Evolutionary conservation across 2,888 invertebrate genomes (phyloP).

Genomic region (Phalangium opilio): DNA sequence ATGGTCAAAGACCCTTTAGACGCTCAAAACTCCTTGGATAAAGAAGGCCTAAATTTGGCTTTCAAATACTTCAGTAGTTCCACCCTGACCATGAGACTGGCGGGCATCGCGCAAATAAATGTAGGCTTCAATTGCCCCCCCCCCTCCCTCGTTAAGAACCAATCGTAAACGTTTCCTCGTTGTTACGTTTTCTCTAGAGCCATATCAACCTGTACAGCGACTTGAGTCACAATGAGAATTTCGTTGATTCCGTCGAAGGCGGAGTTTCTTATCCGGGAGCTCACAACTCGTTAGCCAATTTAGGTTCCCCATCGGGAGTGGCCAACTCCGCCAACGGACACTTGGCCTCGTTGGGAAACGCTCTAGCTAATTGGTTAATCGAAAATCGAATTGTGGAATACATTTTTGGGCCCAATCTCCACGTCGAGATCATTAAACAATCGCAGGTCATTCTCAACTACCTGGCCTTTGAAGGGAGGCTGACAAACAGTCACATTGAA

Average conservation of each 20-base stretch:
- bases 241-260: conserved; percentile 63
- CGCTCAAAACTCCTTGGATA: conserved; percentile 31
- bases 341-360: conserved; percentile 44
- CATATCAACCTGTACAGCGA: conserved; percentile 84
- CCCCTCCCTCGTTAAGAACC: conserved; percentile 14
- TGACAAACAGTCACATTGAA: conserved; percentile 78
- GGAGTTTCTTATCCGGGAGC: neutral
- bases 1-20: conserved; percentile 83
- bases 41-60: conserved; percentile 74
- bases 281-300: neutral
- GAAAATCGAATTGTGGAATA: conserved; percentile 80
- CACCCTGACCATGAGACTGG: conserved; percentile 79
- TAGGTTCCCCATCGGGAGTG: conserved; percentile 1
- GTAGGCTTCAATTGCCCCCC: conserved; percentile 39
- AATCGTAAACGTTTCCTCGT: neutral
- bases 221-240: conserved; percentile 70
- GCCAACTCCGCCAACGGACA: neutral
- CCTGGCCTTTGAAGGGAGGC: conserved; percentile 75
- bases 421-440: conserved; percentile 90
- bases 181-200: conserved; percentile 26
- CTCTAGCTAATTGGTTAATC: conserved; percentile 73
- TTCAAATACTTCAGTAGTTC: conserved; percentile 92
- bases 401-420: conserved; percentile 90
- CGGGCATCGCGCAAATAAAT: conserved; percentile 87
- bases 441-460: conserved; percentile 85